Percentiles rank a stretch among this genome's conserved stretches.
phyloP scores from a whole-genome alignment of 2,113 vertebrate species.

The Brienomyrus longianalis region DNA sequence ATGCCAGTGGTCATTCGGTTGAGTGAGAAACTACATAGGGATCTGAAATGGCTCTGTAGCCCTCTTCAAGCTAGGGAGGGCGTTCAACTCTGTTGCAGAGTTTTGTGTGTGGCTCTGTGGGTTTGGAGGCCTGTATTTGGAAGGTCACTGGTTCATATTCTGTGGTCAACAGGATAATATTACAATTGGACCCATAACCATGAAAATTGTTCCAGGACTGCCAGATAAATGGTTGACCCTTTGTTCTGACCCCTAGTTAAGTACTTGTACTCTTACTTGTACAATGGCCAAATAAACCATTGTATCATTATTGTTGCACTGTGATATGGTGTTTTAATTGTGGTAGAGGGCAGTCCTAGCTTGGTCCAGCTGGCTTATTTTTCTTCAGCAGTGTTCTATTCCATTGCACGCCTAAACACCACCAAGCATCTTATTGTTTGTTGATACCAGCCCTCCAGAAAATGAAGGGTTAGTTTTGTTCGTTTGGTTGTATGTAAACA shows the following conservation, averaged over 20 bases:
- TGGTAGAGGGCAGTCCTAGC: background rate
- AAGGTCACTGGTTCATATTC: background rate
- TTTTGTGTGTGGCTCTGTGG: background rate
- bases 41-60: background rate
- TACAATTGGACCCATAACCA: background rate
- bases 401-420: background rate
- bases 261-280: background rate
- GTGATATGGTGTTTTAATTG: background rate
- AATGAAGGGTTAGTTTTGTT: background rate
- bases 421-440: background rate
- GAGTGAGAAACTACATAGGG: background rate
- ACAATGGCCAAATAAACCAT: background rate
- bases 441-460: background rate
- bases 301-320: background rate
- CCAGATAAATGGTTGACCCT: background rate
- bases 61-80: background rate
- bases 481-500: background rate
- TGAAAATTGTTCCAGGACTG: background rate
- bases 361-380: background rate
- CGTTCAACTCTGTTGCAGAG: background rate
- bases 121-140: background rate
- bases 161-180: background rate
- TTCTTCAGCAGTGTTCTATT: background rate
- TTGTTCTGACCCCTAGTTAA: background rate
- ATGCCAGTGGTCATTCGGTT: background rate